Evolutionary conservation across 2,797 vertebrate genomes (phyloP), one percentile per base, ranked within the genome.

Genomic region (Tolypeutes matacus): DNA sequence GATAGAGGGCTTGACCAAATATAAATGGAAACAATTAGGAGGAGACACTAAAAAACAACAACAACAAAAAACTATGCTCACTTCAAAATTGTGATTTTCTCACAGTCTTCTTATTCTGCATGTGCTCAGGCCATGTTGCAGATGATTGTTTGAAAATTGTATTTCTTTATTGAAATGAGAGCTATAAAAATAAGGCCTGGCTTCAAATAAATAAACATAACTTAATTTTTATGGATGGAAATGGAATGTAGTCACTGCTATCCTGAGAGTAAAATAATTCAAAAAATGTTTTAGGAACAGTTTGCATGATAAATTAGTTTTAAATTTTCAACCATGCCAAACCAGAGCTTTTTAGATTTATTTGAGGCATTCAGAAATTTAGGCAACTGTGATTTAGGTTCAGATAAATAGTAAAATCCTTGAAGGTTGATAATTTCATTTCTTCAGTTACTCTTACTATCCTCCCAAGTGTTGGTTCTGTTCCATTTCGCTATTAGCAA

Each of bases 231-330:
- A 69, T 70, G 4, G 58, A 76, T 82, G 64, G 56, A 93, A 89
- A 78, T 86, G 49, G 88, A 90, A 86, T 31, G 20, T 78, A 78
- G 20, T 84, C 36, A 77, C 21, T 89, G 65, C 70, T 56, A 53
- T 93, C 34, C 76, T 83, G 80, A 89, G 72, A 93, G 82, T 86
- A 70, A 89, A 96, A 84, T 65, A 46, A 65, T 94, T 85, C 70
- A 80, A 29, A 25, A 94, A 75, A 39, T 39, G 20, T 80, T 83
- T 81, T 73, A 70, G 23, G 39, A 20, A 94, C 12, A 85, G 31
- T 81, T 95, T 93, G 27, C 86, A 18, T 90, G 36, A 51, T 67
- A 82, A 62, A 58, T 94, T 92, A 81, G 4, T 53, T 95, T 42
- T 73, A 76, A 31, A 80, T 77, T 42, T 53, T 82, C 58, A 97